A percentile compares a stretch with the other conserved stretches of the same genome.
These are phyloP conservation scores for Sebastes baramenuke DNA, from an alignment of 2,797 vertebrate species.

Conservation along the genomic window DNA sequence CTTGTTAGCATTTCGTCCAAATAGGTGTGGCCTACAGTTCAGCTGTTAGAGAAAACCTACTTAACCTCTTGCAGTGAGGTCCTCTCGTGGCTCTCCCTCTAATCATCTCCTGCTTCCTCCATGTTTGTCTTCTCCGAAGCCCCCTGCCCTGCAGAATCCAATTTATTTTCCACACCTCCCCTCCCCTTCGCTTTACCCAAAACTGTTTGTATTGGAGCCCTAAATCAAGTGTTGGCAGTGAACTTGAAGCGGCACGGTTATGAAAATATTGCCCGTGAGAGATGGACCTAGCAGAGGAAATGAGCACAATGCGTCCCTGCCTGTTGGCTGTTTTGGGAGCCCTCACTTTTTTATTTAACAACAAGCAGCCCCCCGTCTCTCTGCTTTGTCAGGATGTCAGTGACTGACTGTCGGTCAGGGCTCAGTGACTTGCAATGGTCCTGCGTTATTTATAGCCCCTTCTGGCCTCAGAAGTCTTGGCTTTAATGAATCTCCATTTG, in stretches of 20 bases:
- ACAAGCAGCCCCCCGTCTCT: slow-evolving; percentile 64
- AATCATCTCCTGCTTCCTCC: slow-evolving; percentile 74
- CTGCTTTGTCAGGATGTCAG: slow-evolving; percentile 70
- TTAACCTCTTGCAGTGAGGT: slow-evolving; percentile 66
- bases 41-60: slow-evolving; percentile 58
- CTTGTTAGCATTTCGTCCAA: slow-evolving; percentile 33
- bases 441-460: slow-evolving; percentile 75
- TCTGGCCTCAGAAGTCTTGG: slow-evolving; percentile 60
- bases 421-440: slow-evolving; percentile 60
- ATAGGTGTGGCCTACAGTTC: slow-evolving; percentile 40
- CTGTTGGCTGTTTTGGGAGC: slow-evolving; percentile 68
- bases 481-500: slow-evolving; percentile 79
- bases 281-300: slow-evolving; percentile 80
- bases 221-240: slow-evolving; percentile 84
- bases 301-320: slow-evolving; percentile 76
- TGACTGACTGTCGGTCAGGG: slow-evolving; percentile 69
- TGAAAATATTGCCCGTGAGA: slow-evolving; percentile 85
- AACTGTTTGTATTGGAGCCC: slow-evolving; percentile 82
- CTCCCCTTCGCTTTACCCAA: slow-evolving; percentile 61
- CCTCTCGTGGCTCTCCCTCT: slow-evolving; percentile 51
- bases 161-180: slow-evolving; percentile 77
- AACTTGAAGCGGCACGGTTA: slow-evolving; percentile 83
- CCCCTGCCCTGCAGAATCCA: slow-evolving; percentile 65
- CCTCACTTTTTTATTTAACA: slow-evolving; percentile 66
- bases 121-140: slow-evolving; percentile 69